Base-by-base conservation (phyloP, 2,797 vertebrate species). In the Paramormyrops hopkinsi region DNA sequence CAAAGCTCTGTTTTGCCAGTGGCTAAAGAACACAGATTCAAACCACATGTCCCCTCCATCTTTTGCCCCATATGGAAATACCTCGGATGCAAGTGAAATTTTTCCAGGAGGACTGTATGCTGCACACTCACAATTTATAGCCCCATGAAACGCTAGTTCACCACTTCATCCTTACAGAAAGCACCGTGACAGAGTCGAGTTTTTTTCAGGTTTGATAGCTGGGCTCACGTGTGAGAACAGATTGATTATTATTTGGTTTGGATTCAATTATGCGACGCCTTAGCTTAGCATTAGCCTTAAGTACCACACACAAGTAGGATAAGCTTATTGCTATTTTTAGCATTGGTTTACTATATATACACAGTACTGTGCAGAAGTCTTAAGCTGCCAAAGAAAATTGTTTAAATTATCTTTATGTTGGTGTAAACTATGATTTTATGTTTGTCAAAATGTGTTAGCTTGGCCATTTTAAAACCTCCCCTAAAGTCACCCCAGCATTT, bases 21-120 rank as follows among this genome's bases (percentile, higher is more conserved):
- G 59, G 85, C 65, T 69, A 88, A 89, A 79, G 65, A 89, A 59
- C n/a, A 82, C 50, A 87, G 33, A 89, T 82, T 87, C 37, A 88
- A 86, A 53, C 89, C 89, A 89, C 22, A 89, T 88, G 85, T 17
- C 53, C 84, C 14, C 12, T 8, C 19, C 53, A 41, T 79, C 37
- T 86, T 89, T 87, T 82, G 86, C 89, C 89, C 62, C 89, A 82
- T 87, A 79, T 82, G 86, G 62, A 89, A 89, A 87, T 87, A 76
- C 65, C 89, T 89, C 56, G 65, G 86, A 87, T 29, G 89, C 89
- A 87, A 89, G 85, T 56, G 33, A 76, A 51, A 82, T 76, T 76
- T 41, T 76, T 76, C 69, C 69, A 41, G 14, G 14, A 37, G 69
- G 69, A 19, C 69, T 41, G 69, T 76, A 2, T 89, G 19, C 76